These are phyloP conservation scores for Poeciliopsis retropinna DNA, from an alignment of 2,113 vertebrate species.

Conservation along the genomic window DNA sequence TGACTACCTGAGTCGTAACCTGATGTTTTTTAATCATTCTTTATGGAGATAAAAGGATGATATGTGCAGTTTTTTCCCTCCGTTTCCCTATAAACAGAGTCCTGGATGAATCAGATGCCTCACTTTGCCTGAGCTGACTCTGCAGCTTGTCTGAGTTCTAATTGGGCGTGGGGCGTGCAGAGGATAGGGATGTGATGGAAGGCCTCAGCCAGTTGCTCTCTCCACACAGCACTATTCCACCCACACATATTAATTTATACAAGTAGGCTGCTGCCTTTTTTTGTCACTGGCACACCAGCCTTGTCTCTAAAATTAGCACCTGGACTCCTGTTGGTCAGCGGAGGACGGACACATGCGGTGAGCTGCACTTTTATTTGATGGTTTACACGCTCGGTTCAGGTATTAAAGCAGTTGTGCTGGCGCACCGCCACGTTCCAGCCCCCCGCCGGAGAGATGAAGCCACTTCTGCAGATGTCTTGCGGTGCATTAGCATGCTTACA, in stretches of 20 bases:
- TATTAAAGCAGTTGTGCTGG: slow-evolving; percentile 41
- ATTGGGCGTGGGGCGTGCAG: slow-evolving; percentile 49
- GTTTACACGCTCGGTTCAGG: slow-evolving; percentile 11
- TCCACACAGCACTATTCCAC: slow-evolving; percentile 28
- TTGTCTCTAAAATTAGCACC: slow-evolving; percentile 47
- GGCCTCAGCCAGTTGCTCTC: slow-evolving; percentile 49
- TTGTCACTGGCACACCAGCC: slow-evolving; percentile 27
- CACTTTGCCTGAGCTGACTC: slow-evolving; percentile 58
- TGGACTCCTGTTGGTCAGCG: slow-evolving; percentile 48
- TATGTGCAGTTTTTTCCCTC: slow-evolving; percentile 8
- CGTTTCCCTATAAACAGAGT: neutral
- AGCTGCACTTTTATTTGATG: slow-evolving; percentile 27
- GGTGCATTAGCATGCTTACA: slow-evolving; percentile 32
- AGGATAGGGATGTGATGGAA: slow-evolving; percentile 51
- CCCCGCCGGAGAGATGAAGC: slow-evolving; percentile 26
- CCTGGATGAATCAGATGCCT: slow-evolving; percentile 37
- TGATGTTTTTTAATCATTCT: neutral
- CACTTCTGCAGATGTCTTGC: slow-evolving; percentile 32
- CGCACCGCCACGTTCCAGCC: slow-evolving; percentile 32
- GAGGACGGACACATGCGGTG: slow-evolving; percentile 12
- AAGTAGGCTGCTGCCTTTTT: slow-evolving; percentile 45
- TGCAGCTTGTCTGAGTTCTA: slow-evolving; percentile 58
- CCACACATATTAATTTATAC: slow-evolving; percentile 41
- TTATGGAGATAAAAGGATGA: slow-evolving; percentile 11
- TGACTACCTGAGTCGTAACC: neutral